Percentiles rank a stretch among this genome's conserved stretches.
Conservation (phyloP, 2,888 invertebrate genomes). For the Glaucopsyche alexis region DNA sequence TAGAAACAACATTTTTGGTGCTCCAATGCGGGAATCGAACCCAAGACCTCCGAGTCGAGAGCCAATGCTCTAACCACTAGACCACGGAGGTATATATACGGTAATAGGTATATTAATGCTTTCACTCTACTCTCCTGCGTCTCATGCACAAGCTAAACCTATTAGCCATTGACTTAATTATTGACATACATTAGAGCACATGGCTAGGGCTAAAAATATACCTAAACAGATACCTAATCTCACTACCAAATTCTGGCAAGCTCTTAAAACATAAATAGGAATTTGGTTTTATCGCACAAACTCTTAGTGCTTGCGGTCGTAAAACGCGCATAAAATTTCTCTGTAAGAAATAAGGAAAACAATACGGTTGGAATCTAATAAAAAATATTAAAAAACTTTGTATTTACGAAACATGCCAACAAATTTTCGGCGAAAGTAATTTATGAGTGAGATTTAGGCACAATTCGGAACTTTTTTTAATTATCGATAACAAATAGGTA, state of each 20-base stretch:
- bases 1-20: no score
- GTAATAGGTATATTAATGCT: neutral
- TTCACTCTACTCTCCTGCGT: neutral
- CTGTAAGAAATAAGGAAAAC: slow-evolving; percentile 20
- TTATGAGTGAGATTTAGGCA: slow-evolving; percentile 7
- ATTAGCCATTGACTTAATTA: slow-evolving; percentile 1
- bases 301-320: slow-evolving; percentile 13
- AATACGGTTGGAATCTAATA: slow-evolving; percentile 17
- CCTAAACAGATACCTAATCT: neutral
- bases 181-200: neutral
- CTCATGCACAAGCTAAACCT: neutral
- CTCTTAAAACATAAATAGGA: slow-evolving; percentile 5
- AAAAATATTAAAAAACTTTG: slow-evolving; percentile 23
- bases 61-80: no score
- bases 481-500: slow-evolving; percentile 30
- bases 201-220: neutral
- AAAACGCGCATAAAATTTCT: slow-evolving; percentile 19
- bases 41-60: no score
- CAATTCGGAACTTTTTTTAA: slow-evolving; percentile 37
- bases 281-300: slow-evolving; percentile 9
- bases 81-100: no score
- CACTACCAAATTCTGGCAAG: slow-evolving; percentile 14
- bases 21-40: no score
- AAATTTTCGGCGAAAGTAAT: slow-evolving; percentile 25
- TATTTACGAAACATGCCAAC: slow-evolving; percentile 20